Evolutionary conservation across 2,888 invertebrate species (phyloP), one percentile per base, ranked within the genome.

Genomic region (Syrista parreyssii): DNA sequence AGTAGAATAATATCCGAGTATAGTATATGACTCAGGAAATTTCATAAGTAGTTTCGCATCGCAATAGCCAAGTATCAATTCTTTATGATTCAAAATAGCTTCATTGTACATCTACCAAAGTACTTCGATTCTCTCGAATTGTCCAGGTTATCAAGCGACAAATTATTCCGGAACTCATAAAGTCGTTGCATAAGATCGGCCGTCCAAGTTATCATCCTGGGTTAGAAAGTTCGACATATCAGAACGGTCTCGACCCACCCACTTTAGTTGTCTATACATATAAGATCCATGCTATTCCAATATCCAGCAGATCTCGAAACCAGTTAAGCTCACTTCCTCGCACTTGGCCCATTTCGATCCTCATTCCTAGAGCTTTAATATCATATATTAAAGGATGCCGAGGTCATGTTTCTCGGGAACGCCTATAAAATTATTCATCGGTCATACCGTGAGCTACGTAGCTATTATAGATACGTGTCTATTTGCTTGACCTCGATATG

Each of bases 1-100:
- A 91, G 89, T 86, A 76, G 73, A 83, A 78, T 55, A 78, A 77
- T 76, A 74, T 71, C 12, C 30, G 40, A 68, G 12, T 68, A 68
- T 6, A 68, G 23, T 3, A 30, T 34, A 33, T n/a, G 12, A 68
- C n/a, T 23, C n/a, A 74, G 40, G 32, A 36, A 68, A 55, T 40
- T 35, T 68, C 74, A 36, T 55, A 76, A 74, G 69, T 73, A 72
- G 55, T 79, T 76, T 75, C 78, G 75, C 69, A 75, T 55, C 40
- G 71, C 76, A 74, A 76, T 2, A 55, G 40, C 6, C 6, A 23
- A 55, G 40, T 2, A 6, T 55, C 23, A 55, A 55, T 55, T 15
- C 23, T 15, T 55, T 55, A 55, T 23, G 6, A 55, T 6, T 55
- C 23, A 55, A 55, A 23, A 23, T 6, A 55, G 23, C 23, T 55